These are phyloP conservation scores for Drosophila dunni DNA, from an alignment of 1,140 invertebrate species.

Conservation along the genomic window DNA sequence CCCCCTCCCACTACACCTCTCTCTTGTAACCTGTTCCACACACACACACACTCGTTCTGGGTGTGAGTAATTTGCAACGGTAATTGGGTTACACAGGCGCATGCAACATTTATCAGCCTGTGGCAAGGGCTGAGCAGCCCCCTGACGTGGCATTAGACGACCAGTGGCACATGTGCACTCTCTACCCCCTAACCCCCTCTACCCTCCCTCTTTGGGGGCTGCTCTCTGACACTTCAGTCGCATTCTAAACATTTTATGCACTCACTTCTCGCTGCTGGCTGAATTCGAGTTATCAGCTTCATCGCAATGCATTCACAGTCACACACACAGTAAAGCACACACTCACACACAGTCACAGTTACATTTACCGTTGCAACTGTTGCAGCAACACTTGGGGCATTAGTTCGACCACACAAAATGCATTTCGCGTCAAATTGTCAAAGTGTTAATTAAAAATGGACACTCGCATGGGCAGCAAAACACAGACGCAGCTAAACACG, in stretches of 20 bases:
- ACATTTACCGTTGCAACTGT: conserved; percentile 1
- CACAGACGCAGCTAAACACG: conserved; percentile 3
- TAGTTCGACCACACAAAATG: conserved; percentile 61
- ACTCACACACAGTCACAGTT: conserved; percentile 1
- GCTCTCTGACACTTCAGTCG: conserved; percentile 66
- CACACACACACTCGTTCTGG: conserved; percentile 10
- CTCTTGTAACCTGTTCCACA: conserved; percentile 3
- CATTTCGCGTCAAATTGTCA: conserved; percentile 82
- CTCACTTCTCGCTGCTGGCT: conserved; percentile 28
- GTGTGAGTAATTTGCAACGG: conserved; percentile 78
- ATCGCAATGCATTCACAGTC: conserved; percentile 42
- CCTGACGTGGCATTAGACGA: conserved; percentile 22
- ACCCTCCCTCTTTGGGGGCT: conserved; percentile 11
- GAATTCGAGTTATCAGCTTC: conserved; percentile 29
- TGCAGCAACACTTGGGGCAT: conserved; percentile 25
- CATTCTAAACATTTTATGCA: conserved; percentile 78
- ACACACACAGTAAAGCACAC: neutral
- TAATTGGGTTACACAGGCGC: conserved; percentile 82
- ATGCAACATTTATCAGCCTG: conserved; percentile 76
- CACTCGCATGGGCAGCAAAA: conserved; percentile 60
- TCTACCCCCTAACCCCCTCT: neutral
- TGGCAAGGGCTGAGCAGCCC: conserved; percentile 4
- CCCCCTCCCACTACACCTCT: conserved; percentile 2
- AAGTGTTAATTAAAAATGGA: conserved; percentile 84
- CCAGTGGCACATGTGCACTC: neutral